Conservation (phyloP, 2,113 vertebrate species). For the Acanthisitta chloris region DNA sequence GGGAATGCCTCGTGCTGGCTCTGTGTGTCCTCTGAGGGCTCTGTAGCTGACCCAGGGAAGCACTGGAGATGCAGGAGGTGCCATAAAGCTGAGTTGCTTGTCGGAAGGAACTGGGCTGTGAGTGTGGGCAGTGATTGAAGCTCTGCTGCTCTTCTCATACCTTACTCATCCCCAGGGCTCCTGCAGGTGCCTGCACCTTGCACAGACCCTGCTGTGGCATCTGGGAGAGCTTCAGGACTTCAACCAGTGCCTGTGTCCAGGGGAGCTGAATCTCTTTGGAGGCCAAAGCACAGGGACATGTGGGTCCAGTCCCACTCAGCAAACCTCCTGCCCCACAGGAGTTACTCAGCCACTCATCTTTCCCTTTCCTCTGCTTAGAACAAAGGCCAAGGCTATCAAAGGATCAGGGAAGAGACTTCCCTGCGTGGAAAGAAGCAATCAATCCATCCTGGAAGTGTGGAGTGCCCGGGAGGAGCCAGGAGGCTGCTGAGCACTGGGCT, state of each 20-base stretch:
- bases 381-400: background rate
- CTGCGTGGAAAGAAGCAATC: background rate
- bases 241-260: rapidly evolving
- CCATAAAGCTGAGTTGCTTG: background rate
- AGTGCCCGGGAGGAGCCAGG: rapidly evolving
- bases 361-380: background rate
- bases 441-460: rapidly evolving
- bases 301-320: background rate
- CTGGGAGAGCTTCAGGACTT: background rate
- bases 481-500: background rate
- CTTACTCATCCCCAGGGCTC: background rate
- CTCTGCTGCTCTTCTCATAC: background rate
- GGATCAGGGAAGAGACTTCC: background rate
- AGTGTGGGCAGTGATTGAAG: background rate
- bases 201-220: background rate
- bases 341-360: background rate
- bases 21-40: background rate
- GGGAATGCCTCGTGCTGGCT: background rate
- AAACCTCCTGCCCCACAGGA: background rate
- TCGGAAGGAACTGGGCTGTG: rapidly evolving
- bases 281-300: background rate
- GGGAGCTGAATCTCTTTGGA: rapidly evolving
- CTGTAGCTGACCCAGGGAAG: background rate
- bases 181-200: background rate
- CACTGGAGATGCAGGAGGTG: background rate